Conservation (phyloP, 2,113 vertebrate species). For the Nibea coibor region DNA sequence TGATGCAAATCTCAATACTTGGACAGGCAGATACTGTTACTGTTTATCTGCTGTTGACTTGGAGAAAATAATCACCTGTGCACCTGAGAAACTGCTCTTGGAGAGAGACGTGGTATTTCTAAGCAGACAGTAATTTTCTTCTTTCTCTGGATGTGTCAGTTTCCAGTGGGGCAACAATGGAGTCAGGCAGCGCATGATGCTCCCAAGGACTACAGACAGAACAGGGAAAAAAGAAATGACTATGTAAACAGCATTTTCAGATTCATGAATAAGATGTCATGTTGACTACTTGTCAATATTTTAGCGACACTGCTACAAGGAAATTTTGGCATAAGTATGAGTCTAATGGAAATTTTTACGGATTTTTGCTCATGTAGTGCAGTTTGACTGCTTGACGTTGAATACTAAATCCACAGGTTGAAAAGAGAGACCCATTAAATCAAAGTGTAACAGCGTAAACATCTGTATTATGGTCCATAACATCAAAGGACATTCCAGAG, state of each 20-base stretch:
- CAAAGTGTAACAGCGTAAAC: not conserved
- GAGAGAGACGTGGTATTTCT: no score
- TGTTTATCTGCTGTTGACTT: not conserved
- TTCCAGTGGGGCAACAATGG: not conserved
- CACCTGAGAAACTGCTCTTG: not conserved
- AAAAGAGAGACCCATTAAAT: not conserved
- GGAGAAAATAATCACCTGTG: not conserved
- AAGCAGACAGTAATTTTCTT: not conserved
- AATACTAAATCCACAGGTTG: no score
- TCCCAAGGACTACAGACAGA: not conserved
- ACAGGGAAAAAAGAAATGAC: not conserved
- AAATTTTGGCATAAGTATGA: not conserved
- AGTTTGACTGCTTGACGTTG: not conserved
- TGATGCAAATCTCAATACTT: constrained; percentile 6
- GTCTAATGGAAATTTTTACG: not conserved
- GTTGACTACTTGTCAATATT: not conserved
- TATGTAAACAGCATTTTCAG: not conserved
- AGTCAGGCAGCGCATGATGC: not conserved
- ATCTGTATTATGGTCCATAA: not conserved
- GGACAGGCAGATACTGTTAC: not conserved
- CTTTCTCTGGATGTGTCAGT: not conserved
- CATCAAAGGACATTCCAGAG: no score
- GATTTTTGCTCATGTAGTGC: no score
- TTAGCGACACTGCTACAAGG: not conserved
- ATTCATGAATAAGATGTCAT: not conserved